Evolutionary conservation across 2,113 vertebrate genomes (phyloP).

Genomic region (Carlito syrichta): DNA sequence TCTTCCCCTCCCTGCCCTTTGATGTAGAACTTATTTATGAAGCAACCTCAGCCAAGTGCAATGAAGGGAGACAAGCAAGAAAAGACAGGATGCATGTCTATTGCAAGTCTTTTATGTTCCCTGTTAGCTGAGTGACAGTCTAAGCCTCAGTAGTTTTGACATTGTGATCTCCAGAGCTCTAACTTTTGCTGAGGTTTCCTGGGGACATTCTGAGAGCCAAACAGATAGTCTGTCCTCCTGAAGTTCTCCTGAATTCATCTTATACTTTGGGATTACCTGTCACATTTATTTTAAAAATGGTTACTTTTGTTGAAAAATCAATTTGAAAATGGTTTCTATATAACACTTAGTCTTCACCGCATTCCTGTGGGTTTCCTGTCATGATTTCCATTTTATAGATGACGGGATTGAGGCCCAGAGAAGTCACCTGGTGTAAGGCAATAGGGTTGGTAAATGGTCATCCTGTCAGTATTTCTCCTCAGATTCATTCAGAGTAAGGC

Average conservation of each 20-base stretch:
- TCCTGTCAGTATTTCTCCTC: not conserved
- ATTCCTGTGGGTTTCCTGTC: not conserved
- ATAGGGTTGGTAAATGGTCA: not conserved
- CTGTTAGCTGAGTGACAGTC: not conserved
- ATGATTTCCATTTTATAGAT: not conserved
- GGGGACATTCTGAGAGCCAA: accelerated
- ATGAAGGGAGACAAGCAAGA: not conserved
- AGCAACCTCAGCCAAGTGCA: not conserved
- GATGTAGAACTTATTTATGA: not conserved
- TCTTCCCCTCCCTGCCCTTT: not conserved
- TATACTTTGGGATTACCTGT: not conserved
- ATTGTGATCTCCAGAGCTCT: not conserved
- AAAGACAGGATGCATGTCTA: not conserved
- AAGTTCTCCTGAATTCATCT: not conserved
- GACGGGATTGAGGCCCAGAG: not conserved
- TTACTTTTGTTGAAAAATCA: not conserved
- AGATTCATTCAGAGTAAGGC: not conserved
- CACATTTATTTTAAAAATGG: not conserved
- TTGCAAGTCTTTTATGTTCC: not conserved
- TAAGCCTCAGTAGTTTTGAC: not conserved
- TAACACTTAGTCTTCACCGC: not conserved
- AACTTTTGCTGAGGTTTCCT: not conserved
- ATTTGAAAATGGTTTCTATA: not conserved
- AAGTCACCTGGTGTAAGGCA: not conserved
- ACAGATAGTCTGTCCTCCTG: not conserved